A percentile compares a stretch with the other conserved stretches of the same genome.
Conservation (phyloP, 1,140 invertebrate species). For the Bombus huntii region DNA sequence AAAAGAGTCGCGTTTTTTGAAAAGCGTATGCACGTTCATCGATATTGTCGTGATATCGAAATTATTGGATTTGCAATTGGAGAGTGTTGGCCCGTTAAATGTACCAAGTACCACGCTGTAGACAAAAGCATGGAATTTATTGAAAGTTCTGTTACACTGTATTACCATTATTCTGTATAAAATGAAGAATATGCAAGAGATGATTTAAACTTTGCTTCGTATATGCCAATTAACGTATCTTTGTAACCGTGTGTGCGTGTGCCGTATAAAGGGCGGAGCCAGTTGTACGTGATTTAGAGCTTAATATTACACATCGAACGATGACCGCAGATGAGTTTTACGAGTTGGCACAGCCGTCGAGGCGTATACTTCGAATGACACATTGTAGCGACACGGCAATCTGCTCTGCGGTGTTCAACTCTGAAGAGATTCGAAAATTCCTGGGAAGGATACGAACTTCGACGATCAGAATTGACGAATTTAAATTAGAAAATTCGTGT, state of each 20-base stretch:
- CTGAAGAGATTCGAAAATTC: neutral
- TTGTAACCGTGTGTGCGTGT: constrained; percentile 15
- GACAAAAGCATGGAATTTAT: no score
- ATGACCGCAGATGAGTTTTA: constrained; percentile 81
- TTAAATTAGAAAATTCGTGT: neutral
- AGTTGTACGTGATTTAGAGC: constrained; percentile 34
- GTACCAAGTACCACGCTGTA: no score
- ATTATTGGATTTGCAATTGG: no score
- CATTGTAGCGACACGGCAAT: constrained; percentile 57
- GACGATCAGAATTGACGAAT: neutral
- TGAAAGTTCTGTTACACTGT: no score
- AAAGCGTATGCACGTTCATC: no score
- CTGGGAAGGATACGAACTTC: accelerated
- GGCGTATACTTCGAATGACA: constrained; percentile 71
- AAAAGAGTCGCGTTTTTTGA: no score
- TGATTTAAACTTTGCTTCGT: neutral
- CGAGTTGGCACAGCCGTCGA: constrained; percentile 75
- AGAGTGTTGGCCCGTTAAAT: no score
- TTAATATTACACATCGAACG: constrained; percentile 52
- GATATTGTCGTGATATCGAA: no score
- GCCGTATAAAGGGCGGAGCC: constrained; percentile 9
- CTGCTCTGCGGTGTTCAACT: neutral
- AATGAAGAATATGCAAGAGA: neutral
- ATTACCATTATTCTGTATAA: no score
- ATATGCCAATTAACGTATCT: neutral